phyloP scores from a whole-genome alignment of 2,113 vertebrate genomes.

The Galbula dea region DNA sequence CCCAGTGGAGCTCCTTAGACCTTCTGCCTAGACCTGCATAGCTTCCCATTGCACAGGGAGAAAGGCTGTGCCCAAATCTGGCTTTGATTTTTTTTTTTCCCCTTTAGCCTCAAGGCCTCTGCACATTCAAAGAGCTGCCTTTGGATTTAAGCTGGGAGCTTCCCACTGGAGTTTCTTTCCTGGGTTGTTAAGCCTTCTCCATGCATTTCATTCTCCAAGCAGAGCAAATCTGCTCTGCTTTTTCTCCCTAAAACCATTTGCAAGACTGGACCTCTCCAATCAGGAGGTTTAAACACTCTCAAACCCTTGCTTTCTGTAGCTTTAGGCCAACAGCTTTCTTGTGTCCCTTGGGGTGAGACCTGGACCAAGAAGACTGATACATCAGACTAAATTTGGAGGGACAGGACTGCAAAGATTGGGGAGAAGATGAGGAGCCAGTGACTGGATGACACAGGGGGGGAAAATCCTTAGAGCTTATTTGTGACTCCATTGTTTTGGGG shows the following conservation, averaged over 20 bases:
- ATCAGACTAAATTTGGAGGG: not conserved
- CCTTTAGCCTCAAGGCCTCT: conserved; percentile 8
- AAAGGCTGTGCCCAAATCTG: not conserved
- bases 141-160: conserved; percentile 32
- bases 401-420: not conserved
- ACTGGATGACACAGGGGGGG: not conserved
- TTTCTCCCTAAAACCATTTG: not conserved
- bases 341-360: not conserved
- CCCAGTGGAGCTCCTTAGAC: not conserved
- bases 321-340: not conserved
- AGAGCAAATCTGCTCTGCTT: not conserved
- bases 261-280: not conserved
- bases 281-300: not conserved
- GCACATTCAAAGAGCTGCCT: conserved; percentile 36
- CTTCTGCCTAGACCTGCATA: not conserved
- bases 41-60: not conserved
- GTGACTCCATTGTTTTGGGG: not conserved
- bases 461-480: not conserved
- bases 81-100: conserved; percentile 4
- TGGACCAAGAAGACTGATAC: not conserved
- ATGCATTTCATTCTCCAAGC: no score
- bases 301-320: not conserved
- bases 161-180: conserved; percentile 42
- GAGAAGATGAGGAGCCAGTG: not conserved
- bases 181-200: not conserved